These are phyloP conservation scores for Atopsyche davidsoni DNA, from an alignment of 1,140 invertebrate species.

Conservation along the genomic window DNA sequence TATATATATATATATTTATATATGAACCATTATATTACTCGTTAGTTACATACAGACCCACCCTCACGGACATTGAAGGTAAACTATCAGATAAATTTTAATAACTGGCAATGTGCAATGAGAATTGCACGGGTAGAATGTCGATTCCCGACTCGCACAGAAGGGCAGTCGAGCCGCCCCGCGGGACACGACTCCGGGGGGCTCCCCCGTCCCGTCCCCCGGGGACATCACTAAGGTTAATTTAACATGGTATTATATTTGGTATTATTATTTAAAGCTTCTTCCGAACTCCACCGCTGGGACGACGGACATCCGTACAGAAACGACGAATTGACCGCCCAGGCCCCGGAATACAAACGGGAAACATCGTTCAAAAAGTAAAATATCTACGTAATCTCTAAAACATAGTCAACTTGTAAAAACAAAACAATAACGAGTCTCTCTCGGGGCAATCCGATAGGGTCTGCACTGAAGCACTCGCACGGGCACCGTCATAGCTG, in stretches of 20 bases:
- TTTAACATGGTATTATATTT: conserved; percentile 14
- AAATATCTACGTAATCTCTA: neutral
- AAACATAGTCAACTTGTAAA: conserved; percentile 10
- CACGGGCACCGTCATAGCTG: neutral
- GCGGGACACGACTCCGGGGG: too few species aligned
- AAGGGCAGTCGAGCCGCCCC: too few species aligned
- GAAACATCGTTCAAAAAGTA: neutral
- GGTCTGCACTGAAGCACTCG: neutral
- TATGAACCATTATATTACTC: too few species aligned
- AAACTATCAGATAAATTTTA: too few species aligned
- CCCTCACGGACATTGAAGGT: too few species aligned
- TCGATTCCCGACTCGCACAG: too few species aligned
- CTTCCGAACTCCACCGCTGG: conserved; percentile 4
- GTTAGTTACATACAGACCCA: too few species aligned
- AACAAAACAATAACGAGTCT: neutral
- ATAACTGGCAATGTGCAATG: too few species aligned
- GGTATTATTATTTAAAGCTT: conserved; percentile 24
- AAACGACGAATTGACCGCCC: neutral
- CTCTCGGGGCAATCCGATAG: neutral
- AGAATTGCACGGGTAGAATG: too few species aligned
- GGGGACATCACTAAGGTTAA: neutral
- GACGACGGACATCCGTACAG: neutral
- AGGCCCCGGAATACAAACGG: neutral
- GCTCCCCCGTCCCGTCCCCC: too few species aligned
- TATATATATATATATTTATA: too few species aligned